These are phyloP conservation scores for Neodon shergylaensis DNA, from an alignment of 2,113 vertebrate species.

Conservation along the genomic window DNA sequence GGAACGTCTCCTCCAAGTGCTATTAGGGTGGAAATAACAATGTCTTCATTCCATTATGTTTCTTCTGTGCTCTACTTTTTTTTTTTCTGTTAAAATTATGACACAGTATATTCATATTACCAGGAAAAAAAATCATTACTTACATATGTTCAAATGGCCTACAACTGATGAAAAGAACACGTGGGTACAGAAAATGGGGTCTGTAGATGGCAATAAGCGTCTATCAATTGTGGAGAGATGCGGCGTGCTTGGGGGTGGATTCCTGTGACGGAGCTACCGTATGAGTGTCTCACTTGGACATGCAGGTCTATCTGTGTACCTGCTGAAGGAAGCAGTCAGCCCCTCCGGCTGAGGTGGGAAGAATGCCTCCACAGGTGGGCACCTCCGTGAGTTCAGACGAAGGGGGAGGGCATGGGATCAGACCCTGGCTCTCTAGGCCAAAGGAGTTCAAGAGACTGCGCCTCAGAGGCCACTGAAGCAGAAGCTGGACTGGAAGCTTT, in stretches of 20 bases:
- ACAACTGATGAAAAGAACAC: not conserved
- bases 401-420: not conserved
- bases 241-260: not conserved
- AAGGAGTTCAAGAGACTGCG: not conserved
- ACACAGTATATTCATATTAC: not conserved
- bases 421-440: not conserved
- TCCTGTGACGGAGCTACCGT: not conserved
- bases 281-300: not conserved
- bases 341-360: not conserved
- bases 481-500: not conserved
- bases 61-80: not conserved
- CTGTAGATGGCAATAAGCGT: not conserved
- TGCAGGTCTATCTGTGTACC: not conserved
- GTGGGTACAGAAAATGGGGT: not conserved
- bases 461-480: not conserved
- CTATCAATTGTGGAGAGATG: not conserved
- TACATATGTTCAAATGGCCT: not conserved
- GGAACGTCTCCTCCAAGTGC: not conserved
- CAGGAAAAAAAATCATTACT: slow-evolving; percentile 8
- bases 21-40: not conserved
- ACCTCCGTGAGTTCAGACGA: not conserved
- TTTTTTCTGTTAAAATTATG: slow-evolving; percentile 44
- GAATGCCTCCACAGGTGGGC: not conserved
- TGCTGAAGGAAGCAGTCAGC: not conserved
- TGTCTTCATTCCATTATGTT: not conserved